Evolutionary conservation across 2,797 vertebrate species (phyloP).

Genomic region (Arrhamphus sclerolepis): DNA sequence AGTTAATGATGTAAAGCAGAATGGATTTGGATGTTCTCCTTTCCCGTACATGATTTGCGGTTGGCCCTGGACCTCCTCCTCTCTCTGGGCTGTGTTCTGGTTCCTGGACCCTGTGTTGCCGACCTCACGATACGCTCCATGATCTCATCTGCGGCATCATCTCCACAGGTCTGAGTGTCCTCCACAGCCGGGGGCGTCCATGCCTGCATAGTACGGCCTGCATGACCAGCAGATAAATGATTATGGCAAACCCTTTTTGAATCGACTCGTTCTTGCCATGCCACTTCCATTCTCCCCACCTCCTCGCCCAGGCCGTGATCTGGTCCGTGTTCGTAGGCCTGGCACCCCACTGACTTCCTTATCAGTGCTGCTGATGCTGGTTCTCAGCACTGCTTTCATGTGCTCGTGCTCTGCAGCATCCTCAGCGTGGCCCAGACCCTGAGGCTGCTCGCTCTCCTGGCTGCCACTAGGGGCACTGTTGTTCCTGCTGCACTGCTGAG

Average conservation of each 20-base stretch:
- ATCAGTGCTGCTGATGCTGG: slow-evolving; percentile 71
- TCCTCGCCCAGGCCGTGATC: slow-evolving; percentile 83
- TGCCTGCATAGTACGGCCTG: slow-evolving; percentile 79
- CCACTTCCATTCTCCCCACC: slow-evolving; percentile 69
- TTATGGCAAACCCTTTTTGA: background rate
- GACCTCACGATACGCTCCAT: slow-evolving; percentile 97
- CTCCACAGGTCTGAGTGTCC: slow-evolving; percentile 82
- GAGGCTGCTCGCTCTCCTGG: slow-evolving; percentile 80
- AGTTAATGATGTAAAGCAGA: too few species aligned
- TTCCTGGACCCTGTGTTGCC: slow-evolving; percentile 91
- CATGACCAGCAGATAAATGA: background rate
- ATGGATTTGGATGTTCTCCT: background rate
- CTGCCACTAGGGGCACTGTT: slow-evolving; percentile 68
- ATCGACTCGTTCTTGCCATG: background rate
- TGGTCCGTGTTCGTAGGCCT: slow-evolving; percentile 84
- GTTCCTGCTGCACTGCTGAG: slow-evolving; percentile 43
- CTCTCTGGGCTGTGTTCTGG: slow-evolving; percentile 89
- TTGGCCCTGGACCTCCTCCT: slow-evolving; percentile 92
- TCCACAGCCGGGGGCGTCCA: slow-evolving; percentile 81
- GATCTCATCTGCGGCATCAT: slow-evolving; percentile 92
- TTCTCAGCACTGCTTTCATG: slow-evolving; percentile 94
- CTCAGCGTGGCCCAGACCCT: slow-evolving; percentile 86
- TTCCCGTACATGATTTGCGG: slow-evolving; percentile 89
- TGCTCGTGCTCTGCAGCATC: slow-evolving; percentile 89
- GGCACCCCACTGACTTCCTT: slow-evolving; percentile 67